Base-by-base conservation (phyloP, 2,113 vertebrate species). In the Ovibos moschatus region DNA sequence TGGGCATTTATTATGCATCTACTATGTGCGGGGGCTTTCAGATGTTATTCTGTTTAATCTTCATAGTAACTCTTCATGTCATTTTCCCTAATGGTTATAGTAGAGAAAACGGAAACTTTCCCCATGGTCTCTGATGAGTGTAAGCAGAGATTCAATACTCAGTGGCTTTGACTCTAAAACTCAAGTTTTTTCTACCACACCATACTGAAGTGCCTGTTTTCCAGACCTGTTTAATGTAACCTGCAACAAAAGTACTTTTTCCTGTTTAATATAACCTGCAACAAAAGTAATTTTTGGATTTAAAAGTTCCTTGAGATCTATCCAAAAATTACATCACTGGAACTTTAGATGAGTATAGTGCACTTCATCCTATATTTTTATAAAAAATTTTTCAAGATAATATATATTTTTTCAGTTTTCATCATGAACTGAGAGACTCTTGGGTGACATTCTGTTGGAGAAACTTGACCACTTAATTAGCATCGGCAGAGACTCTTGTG, bases 401-500 rank as follows among this genome's bases (percentile, higher is more conserved):
- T 51, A 47, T 10, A 25, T 10, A 25, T 36, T 16, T 62, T 94
- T 83, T 57, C 57, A n/a, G 4, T 28, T 82, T 23, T 94, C 62
- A 79, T 36, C 28, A 47, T 28, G 40, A 67, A 55, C 30, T 57
- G 36, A 97, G 95, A 81, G 36, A 67, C 10, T 94, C 86, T 36
- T 78, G 43, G 21, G 45, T 85, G 43, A 78, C 60, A 85, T 33
- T 95, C 53, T 57, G 15, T 60, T 96, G 90, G 64, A 81, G 1
- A 90, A 51, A 67, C 36, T 82, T 78, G 67, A 94, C 60, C 62
- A 84, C 36, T 85, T 96, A 67, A 90, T 96, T 94, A 93, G 19
- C 36, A 88, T 53, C 13, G 90, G 76, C 40, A 78, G 40, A 47
- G 62, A 94, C 81, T 94, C 74, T 81, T 91, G 53, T 67, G 51